Base-by-base conservation (phyloP, 2,888 invertebrate genomes). In the Plebejus argus region DNA sequence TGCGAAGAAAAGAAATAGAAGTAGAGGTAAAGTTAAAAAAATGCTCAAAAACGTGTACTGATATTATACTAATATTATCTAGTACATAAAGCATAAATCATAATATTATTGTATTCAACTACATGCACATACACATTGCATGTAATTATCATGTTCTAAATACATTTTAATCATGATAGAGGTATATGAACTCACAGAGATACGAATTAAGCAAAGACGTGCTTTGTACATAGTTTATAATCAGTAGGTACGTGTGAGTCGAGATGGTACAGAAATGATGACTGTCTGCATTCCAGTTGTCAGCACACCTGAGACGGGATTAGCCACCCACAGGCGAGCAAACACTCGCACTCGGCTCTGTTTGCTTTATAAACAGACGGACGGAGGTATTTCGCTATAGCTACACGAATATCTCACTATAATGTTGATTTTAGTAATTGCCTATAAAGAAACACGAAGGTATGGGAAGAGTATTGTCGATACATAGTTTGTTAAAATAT, bases 281-380 rank as follows among this genome's bases (percentile, higher is more conserved):
- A 84, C 82, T 81, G 76, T 82, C 81, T 74, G 82, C 83, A 87
- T 85, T 86, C 86, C 84, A 76, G 82, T 80, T 82, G 80, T 80
- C 78, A 82, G 81, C 84, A 83, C 86, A 87, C 87, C 85, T 86
- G 84, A 83, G 81, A 78, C 79, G 79, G 80, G 84, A 82, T 83
- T 83, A 85, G 83, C 87, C 86, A 85, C 87, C 87, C 87, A 88
- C 87, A 83, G 80, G 79, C 78, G 83, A 82, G 81, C 83, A 84
- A 83, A 86, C 84, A 87, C 79, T 80, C 78, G 78, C 77, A 58
- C 61, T 76, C 79, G 58, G 78, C 80, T 78, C 76, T 77, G 78
- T 83, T 83, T 83, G 79, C 79, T 77, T 76, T 77, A 79, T 79
- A 82, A 82, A 83, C 80, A 80, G 66, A 71, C 76, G 66, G 77